Evolutionary conservation across 2,888 invertebrate species (phyloP).

Genomic region (Catonia carolina): DNA sequence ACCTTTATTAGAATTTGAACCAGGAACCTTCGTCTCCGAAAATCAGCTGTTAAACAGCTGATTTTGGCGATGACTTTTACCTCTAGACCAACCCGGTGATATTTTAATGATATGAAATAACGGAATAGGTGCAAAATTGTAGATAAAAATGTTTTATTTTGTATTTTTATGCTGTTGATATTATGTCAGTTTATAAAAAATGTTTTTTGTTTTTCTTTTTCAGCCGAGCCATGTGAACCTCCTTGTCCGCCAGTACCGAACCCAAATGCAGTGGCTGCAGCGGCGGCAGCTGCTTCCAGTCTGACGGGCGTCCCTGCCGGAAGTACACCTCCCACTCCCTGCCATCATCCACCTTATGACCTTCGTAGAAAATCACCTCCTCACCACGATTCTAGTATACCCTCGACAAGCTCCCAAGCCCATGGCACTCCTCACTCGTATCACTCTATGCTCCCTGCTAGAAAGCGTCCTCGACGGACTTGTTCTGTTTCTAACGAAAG

Average conservation of each 20-base stretch:
- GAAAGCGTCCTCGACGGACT: conserved; percentile 73
- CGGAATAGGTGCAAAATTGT: too few relatives aligned
- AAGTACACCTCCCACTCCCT: conserved; percentile 39
- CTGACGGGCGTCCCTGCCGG: conserved; percentile 46
- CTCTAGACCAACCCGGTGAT: too few relatives aligned
- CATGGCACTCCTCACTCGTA: conserved; percentile 46
- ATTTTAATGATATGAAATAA: too few relatives aligned
- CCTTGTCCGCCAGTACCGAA: conserved; percentile 41
- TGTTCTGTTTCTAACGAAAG: conserved; percentile 49
- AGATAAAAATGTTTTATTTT: too few relatives aligned
- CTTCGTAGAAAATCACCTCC: conserved; percentile 73
- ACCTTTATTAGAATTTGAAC: too few relatives aligned
- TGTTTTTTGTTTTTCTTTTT: conserved; percentile 32
- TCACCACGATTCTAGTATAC: conserved; percentile 23
- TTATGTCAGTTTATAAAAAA: too few relatives aligned
- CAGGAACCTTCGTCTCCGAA: too few relatives aligned
- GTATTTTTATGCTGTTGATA: too few relatives aligned
- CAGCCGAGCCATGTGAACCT: conserved; percentile 75
- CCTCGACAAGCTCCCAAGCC: conserved; percentile 38
- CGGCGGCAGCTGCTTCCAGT: conserved; percentile 46
- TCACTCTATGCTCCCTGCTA: conserved; percentile 67
- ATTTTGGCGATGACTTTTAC: too few relatives aligned
- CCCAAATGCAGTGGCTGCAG: conserved; percentile 20
- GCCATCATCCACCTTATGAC: conserved; percentile 60
- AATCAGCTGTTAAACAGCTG: too few relatives aligned